Percentiles rank a stretch among this genome's conserved stretches.
These are phyloP conservation scores for Heterodera schachtii DNA, from an alignment of 1,140 invertebrate species.

Conservation along the genomic window DNA sequence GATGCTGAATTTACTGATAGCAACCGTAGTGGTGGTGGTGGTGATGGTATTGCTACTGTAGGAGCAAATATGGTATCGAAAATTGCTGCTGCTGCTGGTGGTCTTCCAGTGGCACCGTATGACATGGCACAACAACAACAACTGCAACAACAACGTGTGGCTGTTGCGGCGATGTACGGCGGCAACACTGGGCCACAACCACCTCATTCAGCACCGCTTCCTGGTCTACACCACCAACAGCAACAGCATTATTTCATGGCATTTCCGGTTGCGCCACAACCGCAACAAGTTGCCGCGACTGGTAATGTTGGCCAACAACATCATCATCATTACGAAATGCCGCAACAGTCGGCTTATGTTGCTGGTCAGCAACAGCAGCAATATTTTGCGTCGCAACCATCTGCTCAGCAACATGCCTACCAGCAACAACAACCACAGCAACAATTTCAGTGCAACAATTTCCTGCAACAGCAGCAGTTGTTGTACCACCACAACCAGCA, in stretches of 20 bases:
- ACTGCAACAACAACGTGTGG: too few species aligned
- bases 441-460: too few species aligned
- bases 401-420: slow-evolving; percentile 4
- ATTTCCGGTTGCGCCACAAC: background rate
- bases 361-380: background rate
- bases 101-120: background rate
- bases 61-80: too few species aligned
- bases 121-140: background rate
- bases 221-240: background rate
- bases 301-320: slow-evolving; percentile 1
- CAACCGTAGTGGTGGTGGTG: too few species aligned
- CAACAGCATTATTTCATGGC: slow-evolving; percentile 12
- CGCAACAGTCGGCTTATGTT: background rate
- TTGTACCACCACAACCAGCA: too few species aligned
- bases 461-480: too few species aligned
- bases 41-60: too few species aligned
- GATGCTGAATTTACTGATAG: too few species aligned
- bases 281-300: background rate
- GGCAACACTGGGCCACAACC: background rate
- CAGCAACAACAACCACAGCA: background rate
- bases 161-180: background rate
- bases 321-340: background rate
- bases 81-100: too few species aligned
- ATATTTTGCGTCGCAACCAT: too few species aligned
- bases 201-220: background rate